These are phyloP conservation scores for Garra rufa DNA, from an alignment of 2,113 vertebrate species.

Conservation along the genomic window DNA sequence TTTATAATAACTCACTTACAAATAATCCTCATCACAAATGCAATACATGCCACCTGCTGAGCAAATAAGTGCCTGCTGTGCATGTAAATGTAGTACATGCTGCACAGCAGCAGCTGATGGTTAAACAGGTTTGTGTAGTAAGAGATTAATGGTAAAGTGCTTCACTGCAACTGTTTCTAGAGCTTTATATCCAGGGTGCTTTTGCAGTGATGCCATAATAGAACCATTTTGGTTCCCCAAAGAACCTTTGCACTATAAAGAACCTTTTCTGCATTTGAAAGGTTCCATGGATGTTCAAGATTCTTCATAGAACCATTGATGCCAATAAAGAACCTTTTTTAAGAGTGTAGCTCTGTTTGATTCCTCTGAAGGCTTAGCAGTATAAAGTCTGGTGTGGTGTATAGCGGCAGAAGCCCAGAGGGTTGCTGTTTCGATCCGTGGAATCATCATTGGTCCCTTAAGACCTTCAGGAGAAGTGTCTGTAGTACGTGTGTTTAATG, in stretches of 20 bases:
- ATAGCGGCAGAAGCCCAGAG: no score
- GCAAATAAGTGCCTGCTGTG: conserved; percentile 34
- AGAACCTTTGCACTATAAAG: no score
- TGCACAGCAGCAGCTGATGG: conserved; percentile 24
- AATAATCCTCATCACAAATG: conserved; percentile 7
- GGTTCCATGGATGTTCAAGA: no score
- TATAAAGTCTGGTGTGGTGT: no score
- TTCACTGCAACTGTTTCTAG: not conserved
- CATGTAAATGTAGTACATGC: conserved; percentile 21
- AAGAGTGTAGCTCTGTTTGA: no score
- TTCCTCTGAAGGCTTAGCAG: no score
- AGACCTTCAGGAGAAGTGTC: not conserved
- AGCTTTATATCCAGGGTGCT: not conserved
- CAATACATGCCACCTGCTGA: conserved; percentile 39
- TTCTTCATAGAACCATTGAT: no score
- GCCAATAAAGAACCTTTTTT: no score
- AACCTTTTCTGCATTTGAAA: no score
- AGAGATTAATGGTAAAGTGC: not conserved
- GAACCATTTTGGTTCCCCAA: no score
- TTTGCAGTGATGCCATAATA: no score
- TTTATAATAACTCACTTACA: conserved; percentile 23
- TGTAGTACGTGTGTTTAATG: not conserved
- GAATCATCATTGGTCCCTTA: not conserved
- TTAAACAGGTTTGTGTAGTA: conserved; percentile 20
- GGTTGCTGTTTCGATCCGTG: not conserved